These are phyloP conservation scores for Drosophila mayaguana DNA, from an alignment of 2,888 invertebrate species.

Conservation along the genomic window DNA sequence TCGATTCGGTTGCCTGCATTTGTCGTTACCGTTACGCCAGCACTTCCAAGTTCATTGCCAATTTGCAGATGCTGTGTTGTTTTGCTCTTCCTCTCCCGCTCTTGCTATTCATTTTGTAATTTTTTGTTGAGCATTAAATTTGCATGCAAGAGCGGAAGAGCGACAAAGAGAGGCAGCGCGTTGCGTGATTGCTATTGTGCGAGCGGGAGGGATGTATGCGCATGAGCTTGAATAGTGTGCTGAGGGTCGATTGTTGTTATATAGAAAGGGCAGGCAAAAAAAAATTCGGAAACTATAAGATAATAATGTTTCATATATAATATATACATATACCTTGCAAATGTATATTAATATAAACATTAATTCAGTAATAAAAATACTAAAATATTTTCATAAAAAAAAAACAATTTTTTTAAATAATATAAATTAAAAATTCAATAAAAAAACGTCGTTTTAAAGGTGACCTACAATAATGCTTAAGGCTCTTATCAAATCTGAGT, in stretches of 20 bases:
- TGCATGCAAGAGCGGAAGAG: conserved; percentile 22
- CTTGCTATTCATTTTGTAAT: conserved; percentile 19
- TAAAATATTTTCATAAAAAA: not conserved
- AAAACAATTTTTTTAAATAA: not conserved
- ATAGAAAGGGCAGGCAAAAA: not conserved
- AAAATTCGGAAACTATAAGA: not conserved
- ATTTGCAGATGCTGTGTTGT: conserved; percentile 39
- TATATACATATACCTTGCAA: not conserved
- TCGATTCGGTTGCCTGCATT: conserved; percentile 10
- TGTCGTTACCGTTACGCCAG: conserved; percentile 10
- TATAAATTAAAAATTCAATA: not conserved
- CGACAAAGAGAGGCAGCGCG: not conserved
- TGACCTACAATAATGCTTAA: not conserved
- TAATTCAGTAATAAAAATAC: not conserved
- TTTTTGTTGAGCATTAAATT: conserved; percentile 26
- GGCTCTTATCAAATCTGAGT: conserved; percentile 1
- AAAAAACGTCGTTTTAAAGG: not conserved
- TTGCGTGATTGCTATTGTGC: not conserved
- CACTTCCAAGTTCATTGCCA: conserved; percentile 72
- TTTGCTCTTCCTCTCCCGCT: not conserved
- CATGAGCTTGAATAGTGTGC: conserved; percentile 14
- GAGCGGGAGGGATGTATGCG: conserved; percentile 33
- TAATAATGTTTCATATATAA: too few species aligned
- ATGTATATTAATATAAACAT: not conserved
- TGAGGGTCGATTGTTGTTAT: not conserved